Evolutionary conservation across 2,113 vertebrate species (phyloP).

Genomic region (Ginglymostoma cirratum): DNA sequence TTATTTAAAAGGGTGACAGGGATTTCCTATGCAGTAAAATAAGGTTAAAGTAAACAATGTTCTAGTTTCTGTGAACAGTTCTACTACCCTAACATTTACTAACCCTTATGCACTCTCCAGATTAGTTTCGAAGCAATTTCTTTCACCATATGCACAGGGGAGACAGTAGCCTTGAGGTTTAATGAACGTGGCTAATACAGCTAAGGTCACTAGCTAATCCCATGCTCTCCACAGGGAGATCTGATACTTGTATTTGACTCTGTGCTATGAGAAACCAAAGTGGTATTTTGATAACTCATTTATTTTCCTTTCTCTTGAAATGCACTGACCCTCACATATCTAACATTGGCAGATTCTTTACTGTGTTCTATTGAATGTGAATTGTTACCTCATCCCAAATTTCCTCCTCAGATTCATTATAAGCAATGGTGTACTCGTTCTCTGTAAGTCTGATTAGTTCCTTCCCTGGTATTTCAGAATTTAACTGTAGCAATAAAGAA

Average conservation of each 20-base stretch:
- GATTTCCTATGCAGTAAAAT: slow-evolving; percentile 27
- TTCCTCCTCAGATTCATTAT: neutral
- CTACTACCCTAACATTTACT: slow-evolving; percentile 22
- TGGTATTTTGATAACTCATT: neutral
- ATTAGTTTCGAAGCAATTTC: neutral
- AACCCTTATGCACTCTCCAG: neutral
- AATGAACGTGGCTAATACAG: slow-evolving; percentile 2
- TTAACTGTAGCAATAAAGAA: neutral
- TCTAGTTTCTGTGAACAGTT: neutral
- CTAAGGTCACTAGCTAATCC: slow-evolving; percentile 21
- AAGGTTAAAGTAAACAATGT: slow-evolving; percentile 30
- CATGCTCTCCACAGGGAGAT: neutral
- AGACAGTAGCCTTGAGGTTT: slow-evolving; percentile 30
- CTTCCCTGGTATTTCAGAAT: neutral
- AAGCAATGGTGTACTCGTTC: neutral
- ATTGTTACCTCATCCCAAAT: neutral
- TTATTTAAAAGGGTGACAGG: slow-evolving; percentile 34
- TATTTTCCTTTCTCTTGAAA: neutral
- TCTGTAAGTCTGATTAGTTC: neutral
- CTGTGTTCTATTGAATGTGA: neutral
- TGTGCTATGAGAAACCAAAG: neutral
- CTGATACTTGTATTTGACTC: neutral
- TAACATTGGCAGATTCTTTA: neutral
- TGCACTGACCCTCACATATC: neutral
- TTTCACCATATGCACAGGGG: slow-evolving; percentile 14